Evolutionary conservation across 2,888 invertebrate genomes (phyloP).

Genomic region (Dendrolimus houi): DNA sequence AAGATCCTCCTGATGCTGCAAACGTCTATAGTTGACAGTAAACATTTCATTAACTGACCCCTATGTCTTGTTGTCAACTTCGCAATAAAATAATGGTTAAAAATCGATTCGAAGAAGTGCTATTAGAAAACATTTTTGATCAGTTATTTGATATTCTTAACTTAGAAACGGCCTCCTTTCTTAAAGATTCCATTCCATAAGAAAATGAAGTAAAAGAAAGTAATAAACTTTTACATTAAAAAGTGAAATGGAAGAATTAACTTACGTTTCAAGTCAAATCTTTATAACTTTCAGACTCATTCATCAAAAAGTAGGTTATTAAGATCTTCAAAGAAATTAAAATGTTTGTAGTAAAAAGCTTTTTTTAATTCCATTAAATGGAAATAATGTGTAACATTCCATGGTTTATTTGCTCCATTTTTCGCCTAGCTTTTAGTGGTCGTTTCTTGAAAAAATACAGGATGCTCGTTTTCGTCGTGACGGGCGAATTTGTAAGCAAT

Average conservation of each 20-base stretch:
- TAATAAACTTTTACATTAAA: background rate
- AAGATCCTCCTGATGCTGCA: no score
- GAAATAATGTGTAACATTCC: conserved; percentile 14
- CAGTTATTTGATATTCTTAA: background rate
- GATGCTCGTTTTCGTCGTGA: conserved; percentile 29
- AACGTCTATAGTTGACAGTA: no score
- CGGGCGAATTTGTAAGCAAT: conserved; percentile 59
- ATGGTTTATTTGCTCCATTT: conserved; percentile 11
- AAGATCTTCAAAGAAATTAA: background rate
- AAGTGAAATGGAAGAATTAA: background rate
- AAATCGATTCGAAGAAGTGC: no score
- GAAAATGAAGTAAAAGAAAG: background rate
- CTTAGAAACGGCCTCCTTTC: background rate
- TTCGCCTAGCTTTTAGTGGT: conserved; percentile 25
- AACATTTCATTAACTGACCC: no score
- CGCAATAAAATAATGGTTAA: no score
- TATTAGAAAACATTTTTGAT: background rate
- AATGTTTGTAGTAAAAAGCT: background rate
- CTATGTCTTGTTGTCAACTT: no score
- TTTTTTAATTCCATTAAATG: background rate
- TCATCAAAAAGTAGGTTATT: background rate
- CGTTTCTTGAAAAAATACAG: conserved; percentile 58
- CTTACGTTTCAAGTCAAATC: background rate
- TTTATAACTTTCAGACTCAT: background rate
- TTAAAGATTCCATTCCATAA: background rate